phyloP scores from a whole-genome alignment of 2,797 vertebrate species.

The Enteromius argenteus region DNA sequence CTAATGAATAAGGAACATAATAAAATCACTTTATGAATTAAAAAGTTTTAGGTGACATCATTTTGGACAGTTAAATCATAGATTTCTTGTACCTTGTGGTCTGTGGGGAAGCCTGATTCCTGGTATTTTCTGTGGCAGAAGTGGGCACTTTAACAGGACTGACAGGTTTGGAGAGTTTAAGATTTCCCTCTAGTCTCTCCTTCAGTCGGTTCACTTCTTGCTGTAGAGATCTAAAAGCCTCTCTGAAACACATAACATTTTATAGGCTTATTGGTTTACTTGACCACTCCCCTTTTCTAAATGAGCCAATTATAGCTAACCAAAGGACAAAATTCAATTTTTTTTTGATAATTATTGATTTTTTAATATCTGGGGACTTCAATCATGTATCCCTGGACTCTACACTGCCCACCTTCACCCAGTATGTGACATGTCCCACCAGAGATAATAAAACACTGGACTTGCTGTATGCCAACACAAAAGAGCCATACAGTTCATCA shows the following conservation, averaged over 20 bases:
- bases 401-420: too few species aligned
- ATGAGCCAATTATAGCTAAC: too few species aligned
- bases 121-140: conserved; percentile 28
- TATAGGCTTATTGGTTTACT: too few species aligned
- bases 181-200: conserved; percentile 75
- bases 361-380: too few species aligned
- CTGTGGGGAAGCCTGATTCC: not conserved
- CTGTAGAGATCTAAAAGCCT: conserved; percentile 79
- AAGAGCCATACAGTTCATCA: too few species aligned
- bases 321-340: too few species aligned
- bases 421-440: too few species aligned
- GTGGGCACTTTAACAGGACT: conserved; percentile 32
- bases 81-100: conserved; percentile 19
- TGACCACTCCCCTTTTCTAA: too few species aligned
- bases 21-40: not conserved
- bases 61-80: not conserved
- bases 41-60: not conserved
- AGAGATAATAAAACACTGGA: too few species aligned
- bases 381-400: too few species aligned
- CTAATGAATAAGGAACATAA: not conserved
- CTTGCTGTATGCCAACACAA: too few species aligned
- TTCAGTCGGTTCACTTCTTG: conserved; percentile 81
- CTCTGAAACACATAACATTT: conserved; percentile 68
- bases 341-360: too few species aligned
- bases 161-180: conserved; percentile 58